Percentiles rank a stretch among this genome's conserved stretches.
Conservation (phyloP, 2,797 vertebrate genomes). For the Rhadinocentrus ornatus region DNA sequence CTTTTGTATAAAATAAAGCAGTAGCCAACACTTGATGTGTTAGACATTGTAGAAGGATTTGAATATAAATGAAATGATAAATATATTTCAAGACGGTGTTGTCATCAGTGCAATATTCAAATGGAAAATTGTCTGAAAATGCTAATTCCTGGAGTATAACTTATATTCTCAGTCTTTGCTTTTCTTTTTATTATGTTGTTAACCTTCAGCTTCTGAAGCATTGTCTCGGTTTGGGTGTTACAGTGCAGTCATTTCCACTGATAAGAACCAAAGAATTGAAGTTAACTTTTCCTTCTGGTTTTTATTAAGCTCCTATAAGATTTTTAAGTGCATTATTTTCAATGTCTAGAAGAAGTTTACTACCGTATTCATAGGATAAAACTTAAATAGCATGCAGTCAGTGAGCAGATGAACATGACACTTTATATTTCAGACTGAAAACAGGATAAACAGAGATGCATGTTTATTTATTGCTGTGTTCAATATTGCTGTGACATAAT, state of each 20-base stretch:
- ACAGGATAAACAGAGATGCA: slow-evolving; percentile 61
- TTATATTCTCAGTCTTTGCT: neutral
- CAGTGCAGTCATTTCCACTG: slow-evolving; percentile 26
- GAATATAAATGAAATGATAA: slow-evolving; percentile 17
- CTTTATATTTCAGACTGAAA: slow-evolving; percentile 37
- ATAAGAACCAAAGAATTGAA: slow-evolving; percentile 70
- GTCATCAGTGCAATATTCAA: slow-evolving; percentile 49
- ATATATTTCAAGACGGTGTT: slow-evolving; percentile 53
- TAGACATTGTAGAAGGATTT: slow-evolving; percentile 42
- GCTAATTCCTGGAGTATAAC: slow-evolving; percentile 17
- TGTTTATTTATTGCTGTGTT: slow-evolving; percentile 68
- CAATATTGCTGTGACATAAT: slow-evolving; percentile 56
- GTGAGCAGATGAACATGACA: slow-evolving; percentile 26
- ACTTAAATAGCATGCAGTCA: slow-evolving; percentile 58
- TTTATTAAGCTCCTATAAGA: slow-evolving; percentile 22
- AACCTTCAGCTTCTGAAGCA: slow-evolving; percentile 14
- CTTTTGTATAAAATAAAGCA: slow-evolving; percentile 27
- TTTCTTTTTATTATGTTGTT: slow-evolving; percentile 9
- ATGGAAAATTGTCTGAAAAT: slow-evolving; percentile 19
- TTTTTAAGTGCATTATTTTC: slow-evolving; percentile 40
- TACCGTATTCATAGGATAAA: neutral
- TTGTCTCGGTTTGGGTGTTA: slow-evolving; percentile 31
- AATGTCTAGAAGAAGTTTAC: slow-evolving; percentile 36
- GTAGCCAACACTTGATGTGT: slow-evolving; percentile 30
- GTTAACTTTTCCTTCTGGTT: slow-evolving; percentile 50